Evolutionary conservation across 1,140 invertebrate genomes (phyloP).

Genomic region (Drosophila pruinosa): DNA sequence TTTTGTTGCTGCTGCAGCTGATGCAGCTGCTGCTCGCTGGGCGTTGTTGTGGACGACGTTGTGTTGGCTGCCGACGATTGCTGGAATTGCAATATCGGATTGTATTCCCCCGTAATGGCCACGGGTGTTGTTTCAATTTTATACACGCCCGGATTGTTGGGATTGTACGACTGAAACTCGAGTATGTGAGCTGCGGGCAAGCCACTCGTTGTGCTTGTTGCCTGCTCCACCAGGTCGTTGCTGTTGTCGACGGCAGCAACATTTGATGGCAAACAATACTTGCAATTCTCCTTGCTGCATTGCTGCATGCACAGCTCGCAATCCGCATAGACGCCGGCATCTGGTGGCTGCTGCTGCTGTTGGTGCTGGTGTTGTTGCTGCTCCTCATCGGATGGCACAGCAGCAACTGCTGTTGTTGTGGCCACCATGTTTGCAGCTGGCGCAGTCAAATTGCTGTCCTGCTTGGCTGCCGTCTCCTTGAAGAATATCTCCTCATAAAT

Average conservation of each 20-base stretch:
- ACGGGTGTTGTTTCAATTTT: slow-evolving; percentile 82
- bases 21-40: slow-evolving; percentile 53
- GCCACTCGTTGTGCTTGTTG: background rate
- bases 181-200: slow-evolving; percentile 70
- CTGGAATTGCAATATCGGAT: slow-evolving; percentile 78
- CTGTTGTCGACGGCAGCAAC: slow-evolving; percentile 12
- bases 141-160: slow-evolving; percentile 81
- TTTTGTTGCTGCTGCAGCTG: slow-evolving; percentile 39
- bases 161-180: slow-evolving; percentile 82
- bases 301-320: slow-evolving; percentile 79
- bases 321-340: slow-evolving; percentile 47
- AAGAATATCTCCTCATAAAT: slow-evolving; percentile 83
- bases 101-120: slow-evolving; percentile 81
- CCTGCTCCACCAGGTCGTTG: background rate
- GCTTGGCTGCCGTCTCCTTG: slow-evolving; percentile 52
- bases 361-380: slow-evolving; percentile 23
- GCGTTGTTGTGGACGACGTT: slow-evolving; percentile 56
- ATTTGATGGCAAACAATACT: slow-evolving; percentile 57
- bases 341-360: background rate
- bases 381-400: slow-evolving; percentile 36
- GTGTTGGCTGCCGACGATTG: slow-evolving; percentile 58
- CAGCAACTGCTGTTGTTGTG: background rate
- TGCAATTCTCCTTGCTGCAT: slow-evolving; percentile 76
- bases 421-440: background rate
- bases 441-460: background rate